Conservation (phyloP, 2,113 vertebrate genomes). For the Nyctibius bracteatus region DNA sequence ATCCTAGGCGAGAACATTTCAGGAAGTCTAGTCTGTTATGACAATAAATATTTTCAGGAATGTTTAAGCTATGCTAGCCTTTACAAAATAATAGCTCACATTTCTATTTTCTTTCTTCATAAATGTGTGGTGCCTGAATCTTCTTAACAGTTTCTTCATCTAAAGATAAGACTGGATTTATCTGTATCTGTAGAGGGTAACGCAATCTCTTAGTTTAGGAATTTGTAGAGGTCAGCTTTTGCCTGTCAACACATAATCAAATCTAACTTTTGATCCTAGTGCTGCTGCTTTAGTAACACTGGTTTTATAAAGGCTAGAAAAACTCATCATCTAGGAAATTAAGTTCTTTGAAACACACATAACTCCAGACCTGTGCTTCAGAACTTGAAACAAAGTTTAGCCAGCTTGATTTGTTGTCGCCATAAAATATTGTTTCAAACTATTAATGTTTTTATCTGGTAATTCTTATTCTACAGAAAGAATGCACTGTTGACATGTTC, state of each 20-base stretch:
- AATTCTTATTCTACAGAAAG: neutral
- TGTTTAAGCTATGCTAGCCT: slow-evolving; percentile 30
- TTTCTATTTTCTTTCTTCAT: slow-evolving; percentile 48
- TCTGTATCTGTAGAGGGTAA: slow-evolving; percentile 3
- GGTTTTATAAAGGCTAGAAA: neutral
- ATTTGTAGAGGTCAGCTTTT: slow-evolving; percentile 40
- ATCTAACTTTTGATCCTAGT: neutral
- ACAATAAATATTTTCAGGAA: slow-evolving; percentile 54
- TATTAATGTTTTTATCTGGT: neutral
- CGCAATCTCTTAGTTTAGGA: neutral
- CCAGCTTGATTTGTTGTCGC: neutral
- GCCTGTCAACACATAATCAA: neutral
- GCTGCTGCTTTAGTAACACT: neutral
- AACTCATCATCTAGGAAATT: neutral
- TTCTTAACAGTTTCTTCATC: slow-evolving; percentile 43
- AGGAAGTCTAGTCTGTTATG: slow-evolving; percentile 28
- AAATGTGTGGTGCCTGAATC: slow-evolving; percentile 6
- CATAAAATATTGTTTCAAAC: neutral
- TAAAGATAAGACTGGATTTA: slow-evolving; percentile 41
- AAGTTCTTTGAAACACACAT: rapidly evolving
- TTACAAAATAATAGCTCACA: slow-evolving; percentile 14
- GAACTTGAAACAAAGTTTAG: neutral
- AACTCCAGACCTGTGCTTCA: neutral
- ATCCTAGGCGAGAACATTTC: neutral
- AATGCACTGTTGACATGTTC: neutral